phyloP scores from a whole-genome alignment of 2,888 invertebrate species.

The Acanthosoma haemorrhoidale region DNA sequence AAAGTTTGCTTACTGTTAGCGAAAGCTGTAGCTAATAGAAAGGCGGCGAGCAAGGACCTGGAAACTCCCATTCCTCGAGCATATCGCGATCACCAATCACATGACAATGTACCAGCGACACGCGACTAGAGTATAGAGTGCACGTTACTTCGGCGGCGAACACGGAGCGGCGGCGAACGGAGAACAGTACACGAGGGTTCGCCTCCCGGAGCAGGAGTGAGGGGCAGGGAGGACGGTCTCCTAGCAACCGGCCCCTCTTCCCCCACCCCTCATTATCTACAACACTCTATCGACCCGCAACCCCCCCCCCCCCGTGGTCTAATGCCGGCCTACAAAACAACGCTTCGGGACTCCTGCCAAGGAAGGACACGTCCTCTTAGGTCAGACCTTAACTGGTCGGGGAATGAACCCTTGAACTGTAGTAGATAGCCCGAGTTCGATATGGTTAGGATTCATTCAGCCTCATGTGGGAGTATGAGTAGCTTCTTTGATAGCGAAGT shows the following conservation, averaged over 20 bases:
- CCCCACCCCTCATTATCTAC: slow-evolving; percentile 37
- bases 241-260: slow-evolving; percentile 33
- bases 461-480: too few relatives aligned
- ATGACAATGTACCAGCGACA: slow-evolving; percentile 28
- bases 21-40: slow-evolving; percentile 34
- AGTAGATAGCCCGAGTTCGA: too few relatives aligned
- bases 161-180: background rate
- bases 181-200: background rate
- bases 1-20: slow-evolving; percentile 34
- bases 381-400: too few relatives aligned
- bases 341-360: slow-evolving; percentile 13
- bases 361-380: background rate
- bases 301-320: background rate
- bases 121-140: background rate
- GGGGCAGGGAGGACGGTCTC: slow-evolving; percentile 29
- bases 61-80: slow-evolving; percentile 35
- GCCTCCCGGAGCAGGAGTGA: slow-evolving; percentile 20
- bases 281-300: slow-evolving; percentile 37
- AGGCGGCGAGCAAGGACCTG: slow-evolving; percentile 36
- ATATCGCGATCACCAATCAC: slow-evolving; percentile 35
- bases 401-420: too few relatives aligned
- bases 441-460: too few relatives aligned
- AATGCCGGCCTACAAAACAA: slow-evolving; percentile 27
- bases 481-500: too few relatives aligned
- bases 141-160: too few relatives aligned